Evolutionary conservation across 2,113 vertebrate genomes (phyloP).

Genomic region (Corydoras sp.): DNA sequence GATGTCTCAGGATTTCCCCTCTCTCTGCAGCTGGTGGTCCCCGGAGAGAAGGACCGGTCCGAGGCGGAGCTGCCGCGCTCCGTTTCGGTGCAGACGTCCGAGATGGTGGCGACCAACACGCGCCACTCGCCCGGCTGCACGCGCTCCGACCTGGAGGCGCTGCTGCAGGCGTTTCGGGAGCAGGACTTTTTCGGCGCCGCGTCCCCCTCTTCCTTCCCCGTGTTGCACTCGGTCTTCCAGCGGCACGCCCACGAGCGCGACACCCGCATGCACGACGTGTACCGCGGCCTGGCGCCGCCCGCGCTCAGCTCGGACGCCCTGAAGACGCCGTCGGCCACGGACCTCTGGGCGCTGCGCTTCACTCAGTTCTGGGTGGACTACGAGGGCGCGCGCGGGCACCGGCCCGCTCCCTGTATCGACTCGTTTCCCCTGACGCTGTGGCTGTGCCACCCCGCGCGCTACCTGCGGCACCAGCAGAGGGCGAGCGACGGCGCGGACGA

Average conservation of each 20-base stretch:
- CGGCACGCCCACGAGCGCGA: constrained; percentile 92
- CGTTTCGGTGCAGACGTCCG: constrained; percentile 90
- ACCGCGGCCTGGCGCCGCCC: constrained; percentile 78
- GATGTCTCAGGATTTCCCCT: background rate
- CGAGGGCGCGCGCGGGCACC: constrained; percentile 79
- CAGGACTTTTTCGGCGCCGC: constrained; percentile 80
- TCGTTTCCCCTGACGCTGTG: constrained; percentile 91
- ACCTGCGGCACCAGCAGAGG: constrained; percentile 73
- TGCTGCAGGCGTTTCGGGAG: constrained; percentile 88
- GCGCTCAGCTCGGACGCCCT: constrained; percentile 74
- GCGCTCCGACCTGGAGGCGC: constrained; percentile 83
- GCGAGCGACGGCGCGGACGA: constrained; percentile 68
- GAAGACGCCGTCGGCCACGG: constrained; percentile 79
- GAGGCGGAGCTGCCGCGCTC: constrained; percentile 82
- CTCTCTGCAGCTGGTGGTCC: constrained; percentile 78
- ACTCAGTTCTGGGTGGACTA: constrained; percentile 98
- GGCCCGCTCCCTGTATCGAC: constrained; percentile 87
- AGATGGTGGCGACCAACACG: constrained; percentile 94
- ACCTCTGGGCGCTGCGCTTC: constrained; percentile 91
- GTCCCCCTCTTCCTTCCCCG: constrained; percentile 71
- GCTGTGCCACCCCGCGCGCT: constrained; percentile 83
- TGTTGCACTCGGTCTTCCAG: constrained; percentile 89
- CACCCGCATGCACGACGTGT: constrained; percentile 88
- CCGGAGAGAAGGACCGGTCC: constrained; percentile 74
- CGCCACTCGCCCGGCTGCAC: constrained; percentile 83